Evolutionary conservation across 30 jellyfish, hydroid and myxozoan species (phyloP), one percentile per base, ranked within the genome.

Genomic region (Chrysaora quinquecirrha): DNA sequence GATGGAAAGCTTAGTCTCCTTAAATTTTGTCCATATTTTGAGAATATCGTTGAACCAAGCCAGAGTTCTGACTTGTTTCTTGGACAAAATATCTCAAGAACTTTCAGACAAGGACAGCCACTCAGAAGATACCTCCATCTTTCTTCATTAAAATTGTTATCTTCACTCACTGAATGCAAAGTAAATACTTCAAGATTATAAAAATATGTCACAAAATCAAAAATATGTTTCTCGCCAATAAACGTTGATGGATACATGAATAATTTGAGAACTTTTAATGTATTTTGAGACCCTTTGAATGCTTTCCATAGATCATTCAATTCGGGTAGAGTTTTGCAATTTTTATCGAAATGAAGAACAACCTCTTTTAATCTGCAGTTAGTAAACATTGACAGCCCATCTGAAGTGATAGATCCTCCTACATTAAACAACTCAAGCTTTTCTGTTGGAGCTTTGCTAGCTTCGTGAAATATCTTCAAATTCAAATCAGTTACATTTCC

Each of bases 1-100:
- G 95, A 66, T 48, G 83, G 91, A 4, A 91, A 58, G 20, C 88
- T 29, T 3, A 91, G 75, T 27, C 96, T 85, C 21, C 21, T 33
- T 18, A 91, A 82, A 24, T 56, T 62, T 22, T 43, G 58, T n/a
- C 80, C 88, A 31, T 23, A 29, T 16, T 63, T 4, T 11, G 82
- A 47, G 54, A 84, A 56, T 3, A 72, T 6, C 6, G 76, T 12
- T 29, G 95, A 29, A 49, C 73, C 75, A 2, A 84, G 21, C 31
- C 43, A 9, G 9, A 73, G 22, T 38, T 63, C 35, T 27, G 77
- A 46, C n/a, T 58, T 71, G 28, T 72, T 64, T 3, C 48, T 49
- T 1, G 95, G 95, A 11, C 58, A 19, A 84, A 63, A 84, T 18
- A 84, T 29, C 34, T 63, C 82, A 2, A 84, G 1, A 12, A 56